Evolutionary conservation across 2,888 invertebrate species (phyloP).

Genomic region (Agrochola macilenta): DNA sequence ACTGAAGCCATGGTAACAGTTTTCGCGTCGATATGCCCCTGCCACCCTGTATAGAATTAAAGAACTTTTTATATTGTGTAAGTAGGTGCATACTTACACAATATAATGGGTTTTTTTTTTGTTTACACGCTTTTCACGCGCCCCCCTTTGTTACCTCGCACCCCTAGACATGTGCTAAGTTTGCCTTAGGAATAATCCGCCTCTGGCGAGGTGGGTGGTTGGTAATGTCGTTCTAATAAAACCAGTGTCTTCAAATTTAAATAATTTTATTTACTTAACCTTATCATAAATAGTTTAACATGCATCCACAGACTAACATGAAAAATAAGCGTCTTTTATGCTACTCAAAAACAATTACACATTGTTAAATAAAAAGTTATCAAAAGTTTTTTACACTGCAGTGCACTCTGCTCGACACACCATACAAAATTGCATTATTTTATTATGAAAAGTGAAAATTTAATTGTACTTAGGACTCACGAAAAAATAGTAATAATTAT

Average conservation of each 20-base stretch:
- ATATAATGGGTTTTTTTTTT: too few species aligned
- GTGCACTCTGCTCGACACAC: slow-evolving; percentile 44
- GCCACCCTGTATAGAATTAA: too few species aligned
- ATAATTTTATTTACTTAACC: slow-evolving; percentile 87
- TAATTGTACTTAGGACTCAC: slow-evolving; percentile 16
- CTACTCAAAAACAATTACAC: slow-evolving; percentile 73
- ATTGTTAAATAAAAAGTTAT: slow-evolving; percentile 48
- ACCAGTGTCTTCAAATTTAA: slow-evolving; percentile 73
- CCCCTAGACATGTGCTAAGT: too few species aligned
- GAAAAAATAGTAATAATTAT: not conserved
- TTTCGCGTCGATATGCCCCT: too few species aligned
- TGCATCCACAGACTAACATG: slow-evolving; percentile 86
- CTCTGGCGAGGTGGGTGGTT: too few species aligned
- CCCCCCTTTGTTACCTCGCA: too few species aligned
- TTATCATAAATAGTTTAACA: slow-evolving; percentile 86
- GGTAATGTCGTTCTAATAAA: slow-evolving; percentile 39
- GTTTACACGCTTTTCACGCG: too few species aligned
- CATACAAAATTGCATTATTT: slow-evolving; percentile 17
- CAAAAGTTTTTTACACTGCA: slow-evolving; percentile 50
- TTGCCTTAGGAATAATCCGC: too few species aligned
- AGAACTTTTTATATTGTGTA: too few species aligned
- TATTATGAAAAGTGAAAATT: slow-evolving; percentile 15
- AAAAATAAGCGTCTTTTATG: slow-evolving; percentile 83
- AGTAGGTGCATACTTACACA: too few species aligned
- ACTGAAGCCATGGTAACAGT: too few species aligned